Conservation (phyloP, 2,797 vertebrate genomes). For the Anolis apletophallus region DNA sequence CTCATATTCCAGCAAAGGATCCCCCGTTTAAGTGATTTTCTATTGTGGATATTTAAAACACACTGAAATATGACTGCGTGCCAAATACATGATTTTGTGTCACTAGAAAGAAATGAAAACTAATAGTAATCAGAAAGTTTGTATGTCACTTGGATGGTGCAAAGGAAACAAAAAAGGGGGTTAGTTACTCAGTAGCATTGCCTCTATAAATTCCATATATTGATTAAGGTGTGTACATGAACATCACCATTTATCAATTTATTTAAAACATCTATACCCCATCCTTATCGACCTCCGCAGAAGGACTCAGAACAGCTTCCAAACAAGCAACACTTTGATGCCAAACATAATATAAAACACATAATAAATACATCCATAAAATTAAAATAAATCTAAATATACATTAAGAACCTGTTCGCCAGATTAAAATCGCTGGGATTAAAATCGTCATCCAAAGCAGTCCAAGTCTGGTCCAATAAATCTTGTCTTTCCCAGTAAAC, state of each 20-base stretch:
- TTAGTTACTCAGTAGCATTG: background rate
- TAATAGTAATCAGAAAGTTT: background rate
- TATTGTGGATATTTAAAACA: background rate
- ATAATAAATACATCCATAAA: too few species aligned
- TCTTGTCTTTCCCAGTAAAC: too few species aligned
- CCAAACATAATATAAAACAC: too few species aligned
- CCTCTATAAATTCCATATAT: background rate
- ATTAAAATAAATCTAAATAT: too few species aligned
- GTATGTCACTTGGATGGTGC: background rate
- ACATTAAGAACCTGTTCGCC: too few species aligned
- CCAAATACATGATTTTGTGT: background rate
- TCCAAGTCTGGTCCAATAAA: too few species aligned
- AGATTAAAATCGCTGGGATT: too few species aligned
- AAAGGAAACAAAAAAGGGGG: background rate
- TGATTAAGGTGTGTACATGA: background rate
- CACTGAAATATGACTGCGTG: background rate
- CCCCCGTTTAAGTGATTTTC: background rate
- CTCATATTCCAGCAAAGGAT: background rate
- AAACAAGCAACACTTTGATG: too few species aligned
- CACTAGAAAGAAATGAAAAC: background rate
- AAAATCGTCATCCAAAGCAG: too few species aligned
- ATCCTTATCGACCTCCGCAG: too few species aligned
- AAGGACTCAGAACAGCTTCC: too few species aligned
- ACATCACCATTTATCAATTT: background rate
- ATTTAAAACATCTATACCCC: too few species aligned